Conservation (phyloP, 2,888 invertebrate genomes). For the Orthonychiurus folsomi region DNA sequence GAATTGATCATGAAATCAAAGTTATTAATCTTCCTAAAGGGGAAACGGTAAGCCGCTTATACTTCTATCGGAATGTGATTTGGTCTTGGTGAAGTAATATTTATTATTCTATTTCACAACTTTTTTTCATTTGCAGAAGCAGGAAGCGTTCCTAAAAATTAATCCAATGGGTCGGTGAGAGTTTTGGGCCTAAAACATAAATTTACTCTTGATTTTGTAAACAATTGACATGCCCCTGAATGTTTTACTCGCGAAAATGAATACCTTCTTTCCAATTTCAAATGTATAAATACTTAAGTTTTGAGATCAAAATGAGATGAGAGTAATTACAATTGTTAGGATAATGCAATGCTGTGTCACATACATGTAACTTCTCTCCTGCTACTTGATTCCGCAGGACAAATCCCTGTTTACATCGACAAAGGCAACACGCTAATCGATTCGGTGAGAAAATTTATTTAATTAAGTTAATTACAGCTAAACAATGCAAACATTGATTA, state of each 20-base stretch:
- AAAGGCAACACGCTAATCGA: not conserved
- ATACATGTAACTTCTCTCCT: not conserved
- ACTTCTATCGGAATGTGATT: slow-evolving; percentile 50
- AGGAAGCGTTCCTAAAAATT: too few relatives aligned
- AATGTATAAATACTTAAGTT: too few relatives aligned
- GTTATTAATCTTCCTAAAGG: slow-evolving; percentile 50
- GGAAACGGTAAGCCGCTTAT: slow-evolving; percentile 62
- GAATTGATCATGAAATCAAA: slow-evolving; percentile 88
- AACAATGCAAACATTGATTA: not conserved
- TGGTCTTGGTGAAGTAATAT: not conserved
- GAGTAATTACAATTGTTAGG: too few relatives aligned
- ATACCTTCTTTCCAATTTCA: too few relatives aligned
- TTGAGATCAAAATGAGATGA: too few relatives aligned
- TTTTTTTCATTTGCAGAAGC: too few relatives aligned
- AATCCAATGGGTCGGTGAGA: too few relatives aligned
- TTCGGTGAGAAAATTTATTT: not conserved
- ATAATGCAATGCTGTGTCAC: too few relatives aligned
- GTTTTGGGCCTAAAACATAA: too few relatives aligned
- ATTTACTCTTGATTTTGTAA: too few relatives aligned
- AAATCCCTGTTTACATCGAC: not conserved
- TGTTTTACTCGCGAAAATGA: too few relatives aligned
- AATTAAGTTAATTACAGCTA: not conserved
- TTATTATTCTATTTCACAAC: slow-evolving; percentile 2
- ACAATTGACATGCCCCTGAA: too few relatives aligned
- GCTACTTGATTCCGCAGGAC: not conserved